Evolutionary conservation across 2,888 invertebrate genomes (phyloP), one percentile per base, ranked within the genome.

Genomic region (Caenorhabditis uteleia): DNA sequence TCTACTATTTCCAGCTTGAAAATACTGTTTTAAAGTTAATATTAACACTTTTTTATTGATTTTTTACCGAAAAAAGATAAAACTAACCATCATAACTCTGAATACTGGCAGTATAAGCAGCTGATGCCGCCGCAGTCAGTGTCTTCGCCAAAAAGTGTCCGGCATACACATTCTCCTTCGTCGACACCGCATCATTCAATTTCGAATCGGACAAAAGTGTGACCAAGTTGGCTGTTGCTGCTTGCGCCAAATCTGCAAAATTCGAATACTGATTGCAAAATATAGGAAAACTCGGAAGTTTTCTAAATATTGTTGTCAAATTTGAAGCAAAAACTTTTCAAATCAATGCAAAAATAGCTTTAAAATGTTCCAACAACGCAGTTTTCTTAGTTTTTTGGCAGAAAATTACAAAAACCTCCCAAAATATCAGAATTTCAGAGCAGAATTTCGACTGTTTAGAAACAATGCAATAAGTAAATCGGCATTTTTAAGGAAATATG

Each of bases 101-200:
- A 40, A 81, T 81, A 43, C 71, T 72, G 40, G 90, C 89, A 1
- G 89, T 89, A 83, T 91, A 90, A 3, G 90, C 89, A 8, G 90
- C 90, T 2, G 90, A 89, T 83, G 89, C 89, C n/a, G 90, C 90
- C 75, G 89, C 88, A 44, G 90, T 85, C 66, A 91, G 86, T 79
- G 88, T 88, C 47, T 87, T 87, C 4, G 89, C 86, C 45, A 89
- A 83, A 45, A 86, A 84, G 82, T 89, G 89, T 5, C 88, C 86
- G 58, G 88, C 86, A 60, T 85, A 84, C 18, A 88, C 84, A 20
- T 55, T 69, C 3, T 58, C 67, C n/a, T 56, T 61, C 2, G 49
- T 31, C 3, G 53, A 43, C 10, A 55, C 48, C 3, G 50, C 47
- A 29, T 58, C 51, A 2, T 53, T 31, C 31, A 65, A 50, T 6